phyloP scores from a whole-genome alignment of 2,888 invertebrate species.

The Pseudolycoriella hygida region DNA sequence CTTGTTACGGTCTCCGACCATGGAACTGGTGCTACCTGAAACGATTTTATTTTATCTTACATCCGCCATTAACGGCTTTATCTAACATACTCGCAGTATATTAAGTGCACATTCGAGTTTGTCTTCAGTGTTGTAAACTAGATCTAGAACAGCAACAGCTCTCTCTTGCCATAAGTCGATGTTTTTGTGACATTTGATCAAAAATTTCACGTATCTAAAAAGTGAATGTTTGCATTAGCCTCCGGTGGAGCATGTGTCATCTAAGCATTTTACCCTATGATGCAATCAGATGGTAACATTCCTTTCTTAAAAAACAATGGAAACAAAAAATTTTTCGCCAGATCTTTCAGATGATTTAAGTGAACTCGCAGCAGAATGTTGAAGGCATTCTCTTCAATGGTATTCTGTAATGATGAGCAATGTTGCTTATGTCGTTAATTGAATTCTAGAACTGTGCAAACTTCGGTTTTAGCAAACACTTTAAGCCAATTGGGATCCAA shows the following conservation, averaged over 20 bases:
- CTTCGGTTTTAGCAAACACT: too few relatives aligned
- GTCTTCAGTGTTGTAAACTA: slow-evolving; percentile 25
- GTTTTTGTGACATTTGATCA: slow-evolving; percentile 21
- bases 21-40: slow-evolving; percentile 25
- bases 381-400: slow-evolving; percentile 24
- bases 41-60: neutral
- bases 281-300: slow-evolving; percentile 18
- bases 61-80: neutral
- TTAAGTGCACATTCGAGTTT: slow-evolving; percentile 23
- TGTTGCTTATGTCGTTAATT: neutral
- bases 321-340: slow-evolving; percentile 25
- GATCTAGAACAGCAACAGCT: slow-evolving; percentile 21
- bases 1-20: slow-evolving; percentile 23
- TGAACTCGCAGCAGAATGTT: slow-evolving; percentile 25
- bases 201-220: slow-evolving; percentile 19
- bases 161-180: slow-evolving; percentile 24
- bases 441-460: too few relatives aligned
- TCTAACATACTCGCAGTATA: slow-evolving; percentile 18
- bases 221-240: too few relatives aligned
- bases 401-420: slow-evolving; percentile 15
- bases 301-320: slow-evolving; percentile 27
- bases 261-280: slow-evolving; percentile 14
- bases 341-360: slow-evolving; percentile 20
- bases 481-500: too few relatives aligned
- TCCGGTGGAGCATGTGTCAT: neutral